Conservation (phyloP, 2,888 invertebrate genomes). For the Pristionchus arcanus region DNA sequence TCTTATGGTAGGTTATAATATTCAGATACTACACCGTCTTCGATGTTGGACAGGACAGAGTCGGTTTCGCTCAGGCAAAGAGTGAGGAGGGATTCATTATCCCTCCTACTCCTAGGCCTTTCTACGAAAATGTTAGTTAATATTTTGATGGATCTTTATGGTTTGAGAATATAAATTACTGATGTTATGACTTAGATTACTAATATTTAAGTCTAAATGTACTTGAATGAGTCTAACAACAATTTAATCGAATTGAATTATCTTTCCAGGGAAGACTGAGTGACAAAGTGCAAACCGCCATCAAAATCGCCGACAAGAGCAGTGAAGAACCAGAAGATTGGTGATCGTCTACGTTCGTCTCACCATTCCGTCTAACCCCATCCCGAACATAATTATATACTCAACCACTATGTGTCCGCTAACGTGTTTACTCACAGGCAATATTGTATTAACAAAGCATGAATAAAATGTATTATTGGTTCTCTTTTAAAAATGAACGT, state of each 20-base stretch:
- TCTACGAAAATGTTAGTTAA: not conserved
- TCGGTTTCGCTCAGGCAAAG: slow-evolving; percentile 78
- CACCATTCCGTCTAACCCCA: not conserved
- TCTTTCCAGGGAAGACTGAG: not conserved
- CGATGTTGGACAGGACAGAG: slow-evolving; percentile 75
- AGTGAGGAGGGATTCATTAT: slow-evolving; percentile 59
- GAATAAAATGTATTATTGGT: not conserved
- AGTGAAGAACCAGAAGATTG: slow-evolving; percentile 9
- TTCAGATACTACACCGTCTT: slow-evolving; percentile 78
- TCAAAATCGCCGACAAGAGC: slow-evolving; percentile 8
- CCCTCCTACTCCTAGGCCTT: slow-evolving; percentile 48
- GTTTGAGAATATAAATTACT: no score
- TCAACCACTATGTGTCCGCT: not conserved
- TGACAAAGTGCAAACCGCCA: not conserved
- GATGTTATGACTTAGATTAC: no score
- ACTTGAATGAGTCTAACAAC: no score
- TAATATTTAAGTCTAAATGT: no score
- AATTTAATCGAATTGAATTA: no score
- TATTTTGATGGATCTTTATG: not conserved
- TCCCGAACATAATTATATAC: not conserved
- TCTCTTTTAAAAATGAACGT: not conserved
- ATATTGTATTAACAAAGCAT: not conserved
- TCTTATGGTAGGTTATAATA: not conserved
- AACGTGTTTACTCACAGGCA: not conserved
- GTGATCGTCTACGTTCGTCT: not conserved